A percentile compares a stretch with the other conserved stretches of the same genome.
These are phyloP conservation scores for Daubentonia madagascariensis DNA, from an alignment of 2,113 vertebrate species.

Conservation along the genomic window DNA sequence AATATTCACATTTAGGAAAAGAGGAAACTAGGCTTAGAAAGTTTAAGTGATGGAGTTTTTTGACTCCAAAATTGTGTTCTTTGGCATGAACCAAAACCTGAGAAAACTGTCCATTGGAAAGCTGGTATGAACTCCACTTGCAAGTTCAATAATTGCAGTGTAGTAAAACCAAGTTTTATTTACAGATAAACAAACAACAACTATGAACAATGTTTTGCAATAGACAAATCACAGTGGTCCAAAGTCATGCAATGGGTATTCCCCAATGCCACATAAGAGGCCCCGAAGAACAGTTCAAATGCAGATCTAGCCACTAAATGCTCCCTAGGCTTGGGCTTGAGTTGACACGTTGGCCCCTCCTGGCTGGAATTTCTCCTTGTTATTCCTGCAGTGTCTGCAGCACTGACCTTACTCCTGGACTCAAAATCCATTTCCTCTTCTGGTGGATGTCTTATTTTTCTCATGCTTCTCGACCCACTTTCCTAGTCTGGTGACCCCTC, in stretches of 20 bases:
- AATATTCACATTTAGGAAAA: background rate
- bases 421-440: slow-evolving; percentile 12
- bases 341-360: background rate
- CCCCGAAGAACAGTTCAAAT: background rate
- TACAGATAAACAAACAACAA: slow-evolving; percentile 53
- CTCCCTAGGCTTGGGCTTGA: background rate
- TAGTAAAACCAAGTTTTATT: slow-evolving; percentile 58
- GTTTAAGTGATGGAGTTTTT: background rate
- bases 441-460: background rate
- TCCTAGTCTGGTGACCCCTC: background rate
- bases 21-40: slow-evolving; percentile 12
- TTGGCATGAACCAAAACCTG: background rate
- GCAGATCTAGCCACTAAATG: background rate
- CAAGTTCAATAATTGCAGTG: slow-evolving; percentile 52
- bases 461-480: background rate
- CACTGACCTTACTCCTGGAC: background rate
- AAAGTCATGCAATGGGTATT: background rate
- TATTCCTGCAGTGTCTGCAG: background rate
- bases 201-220: slow-evolving; percentile 44
- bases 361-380: background rate
- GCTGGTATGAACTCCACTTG: slow-evolving; percentile 7
- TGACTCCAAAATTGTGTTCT: background rate
- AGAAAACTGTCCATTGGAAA: background rate
- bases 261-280: background rate
- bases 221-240: slow-evolving; percentile 8